phyloP scores from a whole-genome alignment of 2,797 vertebrate species.

The Diplodus puntazzo region DNA sequence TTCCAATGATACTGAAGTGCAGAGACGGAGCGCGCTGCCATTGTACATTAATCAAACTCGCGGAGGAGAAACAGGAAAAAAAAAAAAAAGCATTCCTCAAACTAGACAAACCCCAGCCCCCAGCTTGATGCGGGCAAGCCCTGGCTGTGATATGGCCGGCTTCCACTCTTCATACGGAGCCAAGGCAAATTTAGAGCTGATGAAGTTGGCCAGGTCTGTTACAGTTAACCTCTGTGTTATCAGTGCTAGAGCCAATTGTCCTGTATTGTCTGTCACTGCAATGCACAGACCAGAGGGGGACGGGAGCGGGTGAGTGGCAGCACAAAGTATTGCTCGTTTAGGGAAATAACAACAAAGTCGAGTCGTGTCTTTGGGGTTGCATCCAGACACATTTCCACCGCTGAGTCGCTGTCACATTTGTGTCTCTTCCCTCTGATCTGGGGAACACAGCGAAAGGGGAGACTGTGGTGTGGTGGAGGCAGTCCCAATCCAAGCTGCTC shows the following conservation, averaged over 20 bases:
- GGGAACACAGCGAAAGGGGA: constrained; percentile 52
- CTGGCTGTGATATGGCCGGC: constrained; percentile 78
- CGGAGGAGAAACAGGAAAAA: constrained; percentile 63
- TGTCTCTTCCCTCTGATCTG: constrained; percentile 48
- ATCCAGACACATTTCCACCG: constrained; percentile 57
- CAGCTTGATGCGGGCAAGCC: constrained; percentile 68
- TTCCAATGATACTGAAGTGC: constrained; percentile 78
- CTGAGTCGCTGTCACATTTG: constrained; percentile 60
- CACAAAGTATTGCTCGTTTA: constrained; percentile 49
- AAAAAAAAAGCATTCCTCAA: constrained; percentile 71
- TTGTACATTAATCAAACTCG: constrained; percentile 77
- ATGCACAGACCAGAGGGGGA: constrained; percentile 46
- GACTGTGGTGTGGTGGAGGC: constrained; percentile 46
- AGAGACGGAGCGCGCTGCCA: constrained; percentile 67
- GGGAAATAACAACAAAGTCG: constrained; percentile 57
- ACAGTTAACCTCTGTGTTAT: constrained; percentile 70
- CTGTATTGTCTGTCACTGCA: constrained; percentile 32
- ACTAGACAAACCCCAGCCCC: constrained; percentile 76
- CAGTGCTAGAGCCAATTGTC: constrained; percentile 64
- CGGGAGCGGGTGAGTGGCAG: constrained; percentile 38
- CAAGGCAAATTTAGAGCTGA: constrained; percentile 74
- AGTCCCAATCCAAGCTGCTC: constrained; percentile 58
- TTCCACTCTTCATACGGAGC: constrained; percentile 69
- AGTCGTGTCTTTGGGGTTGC: constrained; percentile 55
- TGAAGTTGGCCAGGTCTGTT: constrained; percentile 67